Base-by-base conservation (phyloP, 92 coral and sea anemone species). In the Parazoanthus atlanticus region DNA sequence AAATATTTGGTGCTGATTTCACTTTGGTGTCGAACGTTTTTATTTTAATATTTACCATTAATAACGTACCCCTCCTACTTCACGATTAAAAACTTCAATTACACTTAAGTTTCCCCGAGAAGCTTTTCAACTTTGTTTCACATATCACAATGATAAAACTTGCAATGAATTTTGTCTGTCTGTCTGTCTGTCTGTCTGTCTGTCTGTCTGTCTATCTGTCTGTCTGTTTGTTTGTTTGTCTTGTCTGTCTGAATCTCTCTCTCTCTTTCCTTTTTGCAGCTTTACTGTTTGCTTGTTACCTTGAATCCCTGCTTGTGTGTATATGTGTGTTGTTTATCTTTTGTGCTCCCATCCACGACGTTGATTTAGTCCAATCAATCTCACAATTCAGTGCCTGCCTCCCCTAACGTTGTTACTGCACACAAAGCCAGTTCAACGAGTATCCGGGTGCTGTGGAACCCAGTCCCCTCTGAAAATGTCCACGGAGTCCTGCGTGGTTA, bases 401-500 rank as follows among this genome's bases (percentile, higher is more conserved):
- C 96, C n/a, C 98, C 99, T 5, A 65, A 82, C 29, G 81, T 75
- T 31, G 89, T 96, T 29, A 65, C 32, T 33, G 98, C 93, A 41
- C 74, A 54, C 74, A 93, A 91, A 61, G 93, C 89, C 15, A 93
- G 96, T 85, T 95, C 98, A 28, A 95, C 98, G 72, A 79, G 93
- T 88, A 86, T 95, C 76, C 79, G 33, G 41, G 88, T 95, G 36
- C 84, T 90, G 13, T 97, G 99, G 99, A 76, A 90, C 85, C 95
- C 95, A 66, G 92, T 97, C 47, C 91, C 97, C 0, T 32, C 69
- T 32, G 88, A 89, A 32, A 91, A 86, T 19, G 70, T 88, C 58
- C 93, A 91, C 52, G 99, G 98, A 8, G 87, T 95, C 40, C 89
- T 97, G 65, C 89, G 52, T 36, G 99, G 96, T 17, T 97, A 97